A percentile compares a stretch with the other conserved stretches of the same genome.
These are phyloP conservation scores for Tridacna gigas DNA, from an alignment of 2,888 invertebrate species.

Conservation along the genomic window DNA sequence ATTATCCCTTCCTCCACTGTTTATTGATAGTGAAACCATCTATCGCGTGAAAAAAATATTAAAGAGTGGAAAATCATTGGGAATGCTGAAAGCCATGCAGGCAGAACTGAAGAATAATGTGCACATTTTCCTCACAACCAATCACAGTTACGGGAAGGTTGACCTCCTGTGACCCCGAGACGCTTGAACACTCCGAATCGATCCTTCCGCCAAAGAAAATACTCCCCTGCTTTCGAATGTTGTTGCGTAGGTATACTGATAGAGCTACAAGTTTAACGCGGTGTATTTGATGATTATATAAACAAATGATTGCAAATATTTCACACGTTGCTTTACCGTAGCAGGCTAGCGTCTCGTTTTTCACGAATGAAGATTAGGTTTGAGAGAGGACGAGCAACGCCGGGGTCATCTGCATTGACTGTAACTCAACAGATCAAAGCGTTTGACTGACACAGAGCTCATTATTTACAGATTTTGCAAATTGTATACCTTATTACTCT, in stretches of 20 bases:
- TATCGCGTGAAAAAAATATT: conserved; percentile 74
- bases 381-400: conserved; percentile 60
- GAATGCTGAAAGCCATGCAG: conserved; percentile 73
- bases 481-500: conserved; percentile 64
- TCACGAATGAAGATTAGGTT: conserved; percentile 64
- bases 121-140: conserved; percentile 78
- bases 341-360: conserved; percentile 55
- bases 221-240: conserved; percentile 64
- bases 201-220: conserved; percentile 77
- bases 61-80: conserved; percentile 76
- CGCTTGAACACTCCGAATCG: conserved; percentile 71
- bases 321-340: conserved; percentile 63
- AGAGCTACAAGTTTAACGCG: conserved; percentile 67
- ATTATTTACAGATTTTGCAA: conserved; percentile 78
- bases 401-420: conserved; percentile 55
- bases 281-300: conserved; percentile 73
- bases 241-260: conserved; percentile 71
- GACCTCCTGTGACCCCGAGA: conserved; percentile 76
- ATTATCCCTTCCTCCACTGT: conserved; percentile 68
- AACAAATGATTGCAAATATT: conserved; percentile 70
- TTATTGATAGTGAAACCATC: conserved; percentile 77
- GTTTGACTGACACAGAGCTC: conserved; percentile 63
- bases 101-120: conserved; percentile 75
- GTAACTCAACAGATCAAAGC: conserved; percentile 74
- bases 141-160: conserved; percentile 74